Conservation (phyloP, 1,140 invertebrate species). For the Saxidomus purpurata region DNA sequence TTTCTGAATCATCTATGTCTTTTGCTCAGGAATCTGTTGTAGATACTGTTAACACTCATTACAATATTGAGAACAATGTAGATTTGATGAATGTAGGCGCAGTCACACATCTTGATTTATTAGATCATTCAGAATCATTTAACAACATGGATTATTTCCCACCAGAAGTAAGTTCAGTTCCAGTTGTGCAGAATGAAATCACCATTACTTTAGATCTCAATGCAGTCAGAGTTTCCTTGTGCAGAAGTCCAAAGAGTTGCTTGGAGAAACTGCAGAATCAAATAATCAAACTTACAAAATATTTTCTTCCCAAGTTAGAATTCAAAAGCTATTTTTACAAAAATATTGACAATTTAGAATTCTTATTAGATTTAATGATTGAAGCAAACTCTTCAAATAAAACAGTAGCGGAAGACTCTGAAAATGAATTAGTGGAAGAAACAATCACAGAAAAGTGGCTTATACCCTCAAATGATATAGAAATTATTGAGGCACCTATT, state of each 20-base stretch:
- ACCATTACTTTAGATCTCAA: slow-evolving; percentile 63
- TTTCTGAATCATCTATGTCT: neutral
- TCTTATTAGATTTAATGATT: slow-evolving; percentile 53
- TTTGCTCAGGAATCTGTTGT: slow-evolving; percentile 24
- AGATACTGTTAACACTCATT: neutral
- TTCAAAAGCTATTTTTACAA: slow-evolving; percentile 58
- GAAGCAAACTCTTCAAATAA: slow-evolving; percentile 20
- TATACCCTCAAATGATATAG: neutral
- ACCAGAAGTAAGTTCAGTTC: neutral
- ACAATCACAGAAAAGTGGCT: neutral
- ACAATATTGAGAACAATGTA: neutral
- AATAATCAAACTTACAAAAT: slow-evolving; percentile 20
- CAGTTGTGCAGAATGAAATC: slow-evolving; percentile 49
- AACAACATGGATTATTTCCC: neutral
- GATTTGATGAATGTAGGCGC: neutral
- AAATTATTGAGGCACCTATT: slow-evolving; percentile 6
- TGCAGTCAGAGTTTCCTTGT: slow-evolving; percentile 52
- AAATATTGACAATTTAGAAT: slow-evolving; percentile 62
- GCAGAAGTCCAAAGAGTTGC: slow-evolving; percentile 46
- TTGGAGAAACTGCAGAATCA: slow-evolving; percentile 44
- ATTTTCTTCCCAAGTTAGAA: slow-evolving; percentile 21
- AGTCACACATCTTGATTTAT: neutral
- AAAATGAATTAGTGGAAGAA: neutral
- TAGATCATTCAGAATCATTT: neutral
- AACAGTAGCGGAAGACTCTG: neutral